Evolutionary conservation across 2,888 invertebrate species (phyloP), one percentile per base, ranked within the genome.

Genomic region (Pediacus dermestoides): DNA sequence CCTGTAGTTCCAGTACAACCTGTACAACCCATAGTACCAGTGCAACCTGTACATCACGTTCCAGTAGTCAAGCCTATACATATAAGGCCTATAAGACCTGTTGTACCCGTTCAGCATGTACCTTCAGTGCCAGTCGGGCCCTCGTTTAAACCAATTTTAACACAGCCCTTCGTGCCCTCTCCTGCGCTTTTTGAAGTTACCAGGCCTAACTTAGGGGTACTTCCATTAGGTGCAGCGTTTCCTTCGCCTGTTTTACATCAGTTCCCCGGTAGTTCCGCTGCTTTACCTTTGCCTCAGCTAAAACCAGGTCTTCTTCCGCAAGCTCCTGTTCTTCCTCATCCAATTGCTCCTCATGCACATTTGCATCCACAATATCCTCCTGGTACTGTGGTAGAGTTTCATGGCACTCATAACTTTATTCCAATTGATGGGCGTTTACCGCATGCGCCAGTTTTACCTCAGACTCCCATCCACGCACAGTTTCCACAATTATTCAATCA

Each of bases 161-260:
- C n/a, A 34, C 39, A 37, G 25, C 50, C 47, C 3, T 46, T 52
- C 16, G 31, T 40, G 15, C 56, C 51, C 4, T 46, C 54, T 4
- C 45, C 54, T 11, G 43, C 44, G 6, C 38, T 63, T 11, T 58
- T 61, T 14, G 59, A 63, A 44, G 61, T 61, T 3, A 48, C 56
- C n/a, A 60, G 52, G 34, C 63, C 64, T 2, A 52, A 62, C 30
- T 44, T 63, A 18, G 60, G 59, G 3, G 63, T 64, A 4, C 39
- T 63, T 9, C 63, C 61, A 3, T 39, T 63, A 7, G 63, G 62
- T 7, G 48, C 60, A 2, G 46, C 42, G 6, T 63, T 63, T 41
- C 51, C 50, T 4, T 42, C 54, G 12, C 59, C 57, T 4, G 51
- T 61, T 28, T 37, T 61, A 13, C 52, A 12, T n/a, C n/a, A n/a